A percentile compares a stretch with the other conserved stretches of the same genome.
Evolutionary conservation across 1,140 invertebrate genomes (phyloP).

Genomic region (Zaprionus africanus): DNA sequence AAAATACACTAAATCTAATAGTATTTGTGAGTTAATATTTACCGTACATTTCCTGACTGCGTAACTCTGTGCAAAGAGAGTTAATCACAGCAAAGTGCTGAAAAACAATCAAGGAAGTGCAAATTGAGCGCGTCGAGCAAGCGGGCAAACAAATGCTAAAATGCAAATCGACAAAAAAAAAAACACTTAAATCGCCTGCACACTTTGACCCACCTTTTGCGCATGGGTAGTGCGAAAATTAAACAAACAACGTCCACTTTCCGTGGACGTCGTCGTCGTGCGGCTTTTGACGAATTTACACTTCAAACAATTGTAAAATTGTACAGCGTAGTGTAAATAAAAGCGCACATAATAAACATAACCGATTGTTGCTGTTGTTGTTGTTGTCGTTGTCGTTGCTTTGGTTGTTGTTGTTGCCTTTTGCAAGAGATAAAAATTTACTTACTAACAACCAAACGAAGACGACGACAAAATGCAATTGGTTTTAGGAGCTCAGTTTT

Average conservation of each 20-base stretch:
- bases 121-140: constrained; percentile 52
- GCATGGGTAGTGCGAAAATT: constrained; percentile 66
- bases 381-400: constrained; percentile 8
- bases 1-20: constrained; percentile 25
- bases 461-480: constrained; percentile 37
- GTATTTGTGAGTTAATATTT: constrained; percentile 60
- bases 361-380: background rate
- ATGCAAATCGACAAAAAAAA: constrained; percentile 14
- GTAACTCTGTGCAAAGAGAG: constrained; percentile 32
- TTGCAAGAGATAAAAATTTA: constrained; percentile 65
- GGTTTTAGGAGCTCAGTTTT: constrained; percentile 54
- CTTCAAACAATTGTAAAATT: constrained; percentile 79
- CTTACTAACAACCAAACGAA: constrained; percentile 25
- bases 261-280: constrained; percentile 18
- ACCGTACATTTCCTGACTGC: constrained; percentile 53
- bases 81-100: constrained; percentile 24
- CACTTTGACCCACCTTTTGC: constrained; percentile 21
- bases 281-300: constrained; percentile 72
- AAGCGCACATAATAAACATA: constrained; percentile 70
- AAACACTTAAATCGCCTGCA: constrained; percentile 12
- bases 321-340: constrained; percentile 69
- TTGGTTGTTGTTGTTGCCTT: constrained; percentile 34
- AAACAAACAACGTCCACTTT: constrained; percentile 62
- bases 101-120: constrained; percentile 32
- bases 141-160: constrained; percentile 28